phyloP scores from a whole-genome alignment of 2,113 vertebrate species.

The Sarotherodon lohbergeri region DNA sequence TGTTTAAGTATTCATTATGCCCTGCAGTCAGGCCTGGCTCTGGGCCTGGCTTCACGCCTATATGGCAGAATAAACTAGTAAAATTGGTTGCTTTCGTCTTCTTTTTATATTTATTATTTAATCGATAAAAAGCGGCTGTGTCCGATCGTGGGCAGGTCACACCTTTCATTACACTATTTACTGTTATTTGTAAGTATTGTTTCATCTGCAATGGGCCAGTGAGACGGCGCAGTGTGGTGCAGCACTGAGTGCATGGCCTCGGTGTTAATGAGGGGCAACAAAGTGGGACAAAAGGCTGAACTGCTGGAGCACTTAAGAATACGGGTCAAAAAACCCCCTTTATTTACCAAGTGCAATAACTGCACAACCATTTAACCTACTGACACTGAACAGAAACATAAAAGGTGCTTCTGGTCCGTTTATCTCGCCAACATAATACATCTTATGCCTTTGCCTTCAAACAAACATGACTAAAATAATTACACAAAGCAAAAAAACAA shows the following conservation, averaged over 20 bases:
- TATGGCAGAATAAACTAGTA: neutral
- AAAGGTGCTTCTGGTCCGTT: neutral
- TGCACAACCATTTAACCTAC: neutral
- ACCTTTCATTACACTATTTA: neutral
- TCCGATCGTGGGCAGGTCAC: neutral
- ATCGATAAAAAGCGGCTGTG: neutral
- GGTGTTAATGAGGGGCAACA: neutral
- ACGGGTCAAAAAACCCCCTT: fast-evolving
- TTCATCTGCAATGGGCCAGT: neutral
- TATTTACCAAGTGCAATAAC: neutral
- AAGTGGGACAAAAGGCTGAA: neutral
- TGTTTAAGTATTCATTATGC: conserved; percentile 17
- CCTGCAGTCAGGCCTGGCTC: neutral
- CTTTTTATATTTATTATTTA: neutral
- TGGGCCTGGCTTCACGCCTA: neutral
- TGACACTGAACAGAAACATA: neutral
- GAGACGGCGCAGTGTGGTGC: neutral
- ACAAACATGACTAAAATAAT: neutral
- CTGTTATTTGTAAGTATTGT: neutral
- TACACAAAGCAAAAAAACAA: neutral
- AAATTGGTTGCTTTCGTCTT: neutral
- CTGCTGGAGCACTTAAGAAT: neutral
- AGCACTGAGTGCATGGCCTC: neutral
- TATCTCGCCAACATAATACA: neutral
- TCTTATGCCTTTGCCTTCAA: neutral